Conservation (phyloP, 30 jellyfish, hydroid and myxozoan genomes). For the Haliclystus octoradiatus region DNA sequence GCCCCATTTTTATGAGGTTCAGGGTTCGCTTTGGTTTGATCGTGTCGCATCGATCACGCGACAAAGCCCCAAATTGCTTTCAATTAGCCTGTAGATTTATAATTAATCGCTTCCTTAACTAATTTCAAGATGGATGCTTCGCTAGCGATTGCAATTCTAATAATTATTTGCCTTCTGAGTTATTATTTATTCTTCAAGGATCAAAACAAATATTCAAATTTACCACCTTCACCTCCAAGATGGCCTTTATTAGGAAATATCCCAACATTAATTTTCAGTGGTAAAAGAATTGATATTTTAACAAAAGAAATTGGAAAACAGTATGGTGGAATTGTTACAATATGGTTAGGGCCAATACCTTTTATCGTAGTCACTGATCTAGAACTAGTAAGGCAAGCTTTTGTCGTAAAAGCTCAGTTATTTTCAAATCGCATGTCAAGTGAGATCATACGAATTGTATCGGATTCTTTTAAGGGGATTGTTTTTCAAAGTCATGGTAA, state of each 20-base stretch:
- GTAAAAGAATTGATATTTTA: conserved; percentile 10
- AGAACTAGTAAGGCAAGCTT: conserved; percentile 45
- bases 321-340: conserved; percentile 37
- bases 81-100: too few species aligned
- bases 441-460: conserved; percentile 38
- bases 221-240: conserved; percentile 64
- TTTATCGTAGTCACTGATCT: conserved; percentile 32
- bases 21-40: too few species aligned
- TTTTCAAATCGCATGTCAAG: conserved; percentile 47
- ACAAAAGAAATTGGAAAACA: conserved; percentile 19
- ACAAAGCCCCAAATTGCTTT: too few species aligned
- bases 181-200: too few species aligned
- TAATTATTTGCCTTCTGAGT: too few species aligned
- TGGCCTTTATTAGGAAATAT: conserved; percentile 43
- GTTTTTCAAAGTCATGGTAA: conserved; percentile 33
- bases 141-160: too few species aligned
- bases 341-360: conserved; percentile 57
- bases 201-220: conserved; percentile 6
- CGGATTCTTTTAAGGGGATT: conserved; percentile 39
- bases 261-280: conserved; percentile 26
- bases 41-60: too few species aligned
- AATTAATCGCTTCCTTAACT: too few species aligned
- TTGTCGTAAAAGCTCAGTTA: conserved; percentile 25
- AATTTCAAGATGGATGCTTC: too few species aligned
- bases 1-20: too few species aligned